phyloP scores from a whole-genome alignment of 1,140 invertebrate genomes.

The Lasaia peninsularis region DNA sequence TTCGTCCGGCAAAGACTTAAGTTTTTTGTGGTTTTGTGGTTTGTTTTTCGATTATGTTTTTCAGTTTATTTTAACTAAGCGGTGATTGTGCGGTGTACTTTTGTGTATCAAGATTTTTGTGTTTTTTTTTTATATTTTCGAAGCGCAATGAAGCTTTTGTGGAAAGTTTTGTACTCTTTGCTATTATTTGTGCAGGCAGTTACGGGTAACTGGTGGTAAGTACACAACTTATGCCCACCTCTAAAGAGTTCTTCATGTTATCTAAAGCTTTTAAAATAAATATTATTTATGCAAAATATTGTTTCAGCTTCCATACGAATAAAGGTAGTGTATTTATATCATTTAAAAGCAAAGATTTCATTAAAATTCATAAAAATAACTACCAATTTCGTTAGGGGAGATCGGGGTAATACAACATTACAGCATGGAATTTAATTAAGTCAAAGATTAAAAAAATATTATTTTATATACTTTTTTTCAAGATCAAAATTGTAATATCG shows the following conservation, averaged over 20 bases:
- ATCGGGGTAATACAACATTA: no score
- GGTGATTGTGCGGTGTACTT: conserved; percentile 47
- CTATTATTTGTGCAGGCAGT: conserved; percentile 54
- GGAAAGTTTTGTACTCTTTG: conserved; percentile 58
- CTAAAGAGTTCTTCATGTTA: background rate
- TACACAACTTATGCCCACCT: conserved; percentile 24
- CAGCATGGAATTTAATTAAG: no score
- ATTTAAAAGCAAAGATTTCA: no score
- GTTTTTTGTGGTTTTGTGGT: conserved; percentile 42
- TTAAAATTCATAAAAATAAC: no score
- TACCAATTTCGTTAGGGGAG: no score
- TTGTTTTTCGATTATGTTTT: conserved; percentile 48
- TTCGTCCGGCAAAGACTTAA: conserved; percentile 39
- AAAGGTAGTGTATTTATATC: no score
- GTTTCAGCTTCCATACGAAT: no score
- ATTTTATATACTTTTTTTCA: no score
- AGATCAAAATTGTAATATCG: no score
- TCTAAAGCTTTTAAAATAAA: conserved; percentile 1
- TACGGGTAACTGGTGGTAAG: conserved; percentile 67
- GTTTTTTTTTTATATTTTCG: conserved; percentile 38
- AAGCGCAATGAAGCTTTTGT: conserved; percentile 60
- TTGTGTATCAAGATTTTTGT: conserved; percentile 37
- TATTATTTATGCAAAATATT: background rate
- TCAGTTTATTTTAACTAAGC: conserved; percentile 45
- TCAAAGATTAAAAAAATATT: no score